Evolutionary conservation across 2,888 invertebrate genomes (phyloP).

Genomic region (Dicycla oo): DNA sequence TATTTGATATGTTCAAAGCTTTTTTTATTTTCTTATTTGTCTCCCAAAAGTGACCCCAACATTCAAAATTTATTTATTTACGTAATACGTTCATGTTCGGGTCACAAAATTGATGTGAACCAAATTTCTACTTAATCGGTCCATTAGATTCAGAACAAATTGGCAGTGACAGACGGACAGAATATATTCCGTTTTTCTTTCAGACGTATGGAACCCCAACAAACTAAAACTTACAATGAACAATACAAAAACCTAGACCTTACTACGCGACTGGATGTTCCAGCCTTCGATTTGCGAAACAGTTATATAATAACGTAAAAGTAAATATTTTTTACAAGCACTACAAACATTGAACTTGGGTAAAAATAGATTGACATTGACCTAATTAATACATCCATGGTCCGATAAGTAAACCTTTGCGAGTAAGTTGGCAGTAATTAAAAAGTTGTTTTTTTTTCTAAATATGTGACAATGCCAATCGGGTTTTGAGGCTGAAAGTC

Average conservation of each 20-base stretch:
- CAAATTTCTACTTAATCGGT: too few relatives aligned
- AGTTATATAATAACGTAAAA: constrained; percentile 55
- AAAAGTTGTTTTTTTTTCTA: constrained; percentile 32
- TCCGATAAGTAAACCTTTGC: constrained; percentile 77
- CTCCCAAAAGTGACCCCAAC: too few relatives aligned
- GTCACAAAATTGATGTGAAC: too few relatives aligned
- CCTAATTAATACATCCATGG: constrained; percentile 81
- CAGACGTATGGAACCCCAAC: too few relatives aligned
- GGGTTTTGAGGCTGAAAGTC: neutral
- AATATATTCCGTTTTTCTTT: too few relatives aligned
- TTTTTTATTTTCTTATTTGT: too few relatives aligned
- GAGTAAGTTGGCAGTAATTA: constrained; percentile 56
- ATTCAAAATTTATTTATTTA: too few relatives aligned
- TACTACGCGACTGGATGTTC: constrained; percentile 54
- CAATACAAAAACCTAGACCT: constrained; percentile 42
- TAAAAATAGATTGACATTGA: constrained; percentile 74
- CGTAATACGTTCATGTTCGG: too few relatives aligned
- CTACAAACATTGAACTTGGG: constrained; percentile 80
- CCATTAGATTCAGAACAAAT: too few relatives aligned
- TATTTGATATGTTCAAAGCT: too few relatives aligned
- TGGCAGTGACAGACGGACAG: too few relatives aligned
- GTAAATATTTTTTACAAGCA: constrained; percentile 47
- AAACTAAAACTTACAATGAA: constrained; percentile 16
- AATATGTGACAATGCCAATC: constrained; percentile 2
- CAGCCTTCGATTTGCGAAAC: constrained; percentile 57